phyloP scores from a whole-genome alignment of 2,113 vertebrate genomes.

The Nymphicus hollandicus region DNA sequence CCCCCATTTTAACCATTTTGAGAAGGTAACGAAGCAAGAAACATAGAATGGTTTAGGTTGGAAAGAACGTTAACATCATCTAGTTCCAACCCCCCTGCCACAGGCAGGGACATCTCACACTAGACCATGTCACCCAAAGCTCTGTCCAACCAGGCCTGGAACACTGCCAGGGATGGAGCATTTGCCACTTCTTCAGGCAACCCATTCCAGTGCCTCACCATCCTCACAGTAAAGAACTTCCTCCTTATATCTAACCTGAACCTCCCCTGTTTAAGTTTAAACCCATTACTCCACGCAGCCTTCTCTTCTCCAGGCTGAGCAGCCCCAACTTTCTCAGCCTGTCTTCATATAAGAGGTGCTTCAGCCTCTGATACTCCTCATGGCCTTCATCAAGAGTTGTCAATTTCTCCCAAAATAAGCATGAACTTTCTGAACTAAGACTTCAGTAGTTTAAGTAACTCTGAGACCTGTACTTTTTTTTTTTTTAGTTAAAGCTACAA shows the following conservation, averaged over 20 bases:
- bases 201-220: too few relatives aligned
- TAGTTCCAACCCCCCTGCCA: background rate
- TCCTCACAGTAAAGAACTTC: too few relatives aligned
- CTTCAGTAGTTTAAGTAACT: rapidly evolving
- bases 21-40: background rate
- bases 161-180: too few relatives aligned
- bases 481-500: background rate
- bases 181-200: too few relatives aligned
- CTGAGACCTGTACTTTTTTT: rapidly evolving
- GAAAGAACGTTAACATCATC: background rate
- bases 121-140: background rate
- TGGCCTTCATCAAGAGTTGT: background rate
- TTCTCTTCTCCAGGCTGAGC: too few relatives aligned
- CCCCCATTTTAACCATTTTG: background rate
- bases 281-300: too few relatives aligned
- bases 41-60: background rate
- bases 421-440: background rate
- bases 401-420: background rate
- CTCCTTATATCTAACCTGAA: too few relatives aligned
- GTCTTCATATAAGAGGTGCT: too few relatives aligned
- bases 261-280: too few relatives aligned
- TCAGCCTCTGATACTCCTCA: too few relatives aligned
- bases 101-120: background rate
- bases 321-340: too few relatives aligned
- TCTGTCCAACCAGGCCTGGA: too few relatives aligned